These are phyloP conservation scores for Coluber constrictor DNA, from an alignment of 2,797 vertebrate genomes.

Conservation along the genomic window DNA sequence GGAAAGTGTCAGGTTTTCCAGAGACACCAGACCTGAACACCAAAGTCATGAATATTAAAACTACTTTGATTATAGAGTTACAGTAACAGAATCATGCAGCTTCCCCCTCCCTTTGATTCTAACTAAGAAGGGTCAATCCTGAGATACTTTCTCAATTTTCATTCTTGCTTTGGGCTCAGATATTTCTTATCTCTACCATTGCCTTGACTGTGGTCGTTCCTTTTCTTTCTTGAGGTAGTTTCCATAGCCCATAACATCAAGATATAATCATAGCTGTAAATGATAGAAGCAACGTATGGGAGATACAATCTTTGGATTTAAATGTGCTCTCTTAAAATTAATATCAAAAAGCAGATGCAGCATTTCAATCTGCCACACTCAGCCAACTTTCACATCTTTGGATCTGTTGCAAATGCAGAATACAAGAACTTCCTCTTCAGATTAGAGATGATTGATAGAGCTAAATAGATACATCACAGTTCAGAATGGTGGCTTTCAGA, in stretches of 20 bases:
- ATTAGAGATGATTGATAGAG: slow-evolving; percentile 38
- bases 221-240: not conserved
- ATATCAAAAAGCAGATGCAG: slow-evolving; percentile 10
- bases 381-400: slow-evolving; percentile 35
- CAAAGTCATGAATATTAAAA: not conserved
- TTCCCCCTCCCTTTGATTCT: not conserved
- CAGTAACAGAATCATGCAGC: not conserved
- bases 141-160: not conserved
- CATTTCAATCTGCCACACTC: not conserved
- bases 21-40: not conserved
- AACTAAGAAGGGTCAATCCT: not conserved
- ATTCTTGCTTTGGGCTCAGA: not conserved
- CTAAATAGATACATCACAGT: slow-evolving; percentile 24
- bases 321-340: slow-evolving; percentile 18
- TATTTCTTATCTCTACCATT: not conserved
- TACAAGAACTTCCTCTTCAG: slow-evolving; percentile 19
- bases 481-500: slow-evolving; percentile 16
- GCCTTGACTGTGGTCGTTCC: not conserved
- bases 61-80: not conserved
- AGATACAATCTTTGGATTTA: slow-evolving; percentile 10
- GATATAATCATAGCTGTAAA: not conserved
- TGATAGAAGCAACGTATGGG: not conserved
- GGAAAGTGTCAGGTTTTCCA: not conserved
- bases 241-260: not conserved
- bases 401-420: slow-evolving; percentile 22